Evolutionary conservation across 1,140 invertebrate genomes (phyloP), one percentile per base, ranked within the genome.

Genomic region (Pissodes strobi): DNA sequence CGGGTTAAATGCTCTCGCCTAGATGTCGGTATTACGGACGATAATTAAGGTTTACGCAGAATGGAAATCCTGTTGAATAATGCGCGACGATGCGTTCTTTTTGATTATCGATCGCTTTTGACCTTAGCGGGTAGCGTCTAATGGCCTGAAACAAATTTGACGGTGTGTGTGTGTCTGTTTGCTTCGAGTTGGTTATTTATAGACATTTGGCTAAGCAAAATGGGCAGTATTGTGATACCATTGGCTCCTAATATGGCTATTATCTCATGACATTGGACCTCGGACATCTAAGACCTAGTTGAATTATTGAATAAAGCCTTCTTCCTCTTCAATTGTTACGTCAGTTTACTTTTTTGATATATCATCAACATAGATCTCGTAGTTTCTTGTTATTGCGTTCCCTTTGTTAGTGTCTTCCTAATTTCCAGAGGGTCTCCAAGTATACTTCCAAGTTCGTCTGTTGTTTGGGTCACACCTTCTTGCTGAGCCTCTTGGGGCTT

Each of bases 11-110:
- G 37, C n/a, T n/a, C 37, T 2, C 4, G 37, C 4, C 18, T 15
- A 45, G 13, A 45, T 18, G 18, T 21, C 41, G 18, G 19, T 9
- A 45, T 21, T 27, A 27, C 25, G 41, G 18, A 1, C 41, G 18
- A 12, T 21, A 45, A 45, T 45, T 45, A 45, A 18, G 9, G 18
- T 45, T 45, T 45, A 45, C 18, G 41, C 41, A 39, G n/a, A 39
- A 15, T 39, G 37, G 37, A 39, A 39, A 39, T 15, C 37, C 37
- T 15, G 37, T 39, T 10, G 13, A 39, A 39, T 39, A 15, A 39
- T 45, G 18, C 41, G 3, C 41, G 8, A 2, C 2, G 41, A 2
- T 18, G 41, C 41, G 41, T 18, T 45, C 19, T 3, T 9, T 3
- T 9, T 9, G n/a, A 27, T 45, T 45, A 12, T 45, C 19, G 17